These are phyloP conservation scores for Rhynchopsitta pachyrhyncha DNA, from an alignment of 2,113 vertebrate genomes.

Conservation along the genomic window DNA sequence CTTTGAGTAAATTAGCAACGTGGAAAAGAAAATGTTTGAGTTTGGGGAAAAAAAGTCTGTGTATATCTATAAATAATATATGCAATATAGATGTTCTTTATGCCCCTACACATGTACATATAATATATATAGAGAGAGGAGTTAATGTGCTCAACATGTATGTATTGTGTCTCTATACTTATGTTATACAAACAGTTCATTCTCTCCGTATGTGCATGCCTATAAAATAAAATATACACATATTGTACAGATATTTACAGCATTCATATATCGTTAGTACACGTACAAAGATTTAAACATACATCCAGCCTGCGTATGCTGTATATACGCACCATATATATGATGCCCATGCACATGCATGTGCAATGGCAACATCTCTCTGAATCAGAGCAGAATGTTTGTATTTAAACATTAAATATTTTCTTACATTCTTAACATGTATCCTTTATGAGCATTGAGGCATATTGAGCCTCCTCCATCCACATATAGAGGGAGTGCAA, in stretches of 20 bases:
- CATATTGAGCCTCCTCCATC: not conserved
- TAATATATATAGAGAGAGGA: not conserved
- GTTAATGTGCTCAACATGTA: not conserved
- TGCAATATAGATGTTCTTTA: not conserved
- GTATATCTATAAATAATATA: not conserved
- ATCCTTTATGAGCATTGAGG: not conserved
- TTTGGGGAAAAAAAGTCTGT: not conserved
- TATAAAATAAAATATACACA: not conserved
- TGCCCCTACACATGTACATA: not conserved
- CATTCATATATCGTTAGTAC: not conserved
- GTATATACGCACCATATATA: not conserved
- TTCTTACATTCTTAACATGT: fast-evolving
- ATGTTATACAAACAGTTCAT: not conserved
- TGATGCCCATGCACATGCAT: fast-evolving
- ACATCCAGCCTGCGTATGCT: not conserved
- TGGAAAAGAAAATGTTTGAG: not conserved
- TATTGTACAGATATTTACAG: conserved; percentile 13
- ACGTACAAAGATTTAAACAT: not conserved
- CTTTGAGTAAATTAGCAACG: conserved; percentile 29
- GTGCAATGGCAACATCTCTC: not conserved
- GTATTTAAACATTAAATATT: not conserved
- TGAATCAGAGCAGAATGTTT: not conserved
- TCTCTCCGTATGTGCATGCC: not conserved
- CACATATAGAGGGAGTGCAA: fast-evolving
- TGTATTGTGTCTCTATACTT: not conserved